Evolutionary conservation across 2,797 vertebrate genomes (phyloP), one percentile per base, ranked within the genome.

Genomic region (Calcarius lapponicus): DNA sequence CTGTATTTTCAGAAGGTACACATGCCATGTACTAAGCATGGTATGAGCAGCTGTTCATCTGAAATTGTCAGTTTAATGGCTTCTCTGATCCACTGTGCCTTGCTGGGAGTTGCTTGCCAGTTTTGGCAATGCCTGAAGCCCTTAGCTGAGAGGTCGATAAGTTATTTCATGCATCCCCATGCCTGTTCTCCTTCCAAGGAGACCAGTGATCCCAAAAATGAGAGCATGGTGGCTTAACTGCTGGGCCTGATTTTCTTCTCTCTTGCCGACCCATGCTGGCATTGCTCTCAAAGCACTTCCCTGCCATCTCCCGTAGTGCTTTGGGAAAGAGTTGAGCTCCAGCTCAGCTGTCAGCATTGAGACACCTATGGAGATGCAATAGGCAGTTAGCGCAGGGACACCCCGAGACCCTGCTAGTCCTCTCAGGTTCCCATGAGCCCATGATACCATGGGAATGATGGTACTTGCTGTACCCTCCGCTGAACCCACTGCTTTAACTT

Each of bases 1-100:
- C 93, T 97, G 22, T 97, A 97, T 98, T 98, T 98, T 98, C 97
- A n/a, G 91, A 96, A 97, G 74, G 93, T 95, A 86, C 79, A 69
- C 90, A 31, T 97, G 86, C 83, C 95, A 70, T 94, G 84, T 93
- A 62, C 89, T 88, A 48, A 96, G 92, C 97, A 88, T 96, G 94
- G 80, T 92, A 74, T 83, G 92, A 94, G 70, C 91, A 83, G 82
- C 58, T 57, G 45, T 88, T 81, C 74, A 93, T 89, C 93, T 80
- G 85, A 90, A 94, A 89, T 50, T 87, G 69, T 96, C 84, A 93
- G 86, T 92, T 90, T 97, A 91, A 92, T 16, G 70, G 45, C 50
- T 82, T 93, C 94, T 93, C 89, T 93, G 53, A 96, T 91, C 92
- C 91, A 86, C 56, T 6, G 17, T 13, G 50, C 80, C 79, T 96